Evolutionary conservation across 2,113 vertebrate species (phyloP).

Genomic region (Pithys albifrons): DNA sequence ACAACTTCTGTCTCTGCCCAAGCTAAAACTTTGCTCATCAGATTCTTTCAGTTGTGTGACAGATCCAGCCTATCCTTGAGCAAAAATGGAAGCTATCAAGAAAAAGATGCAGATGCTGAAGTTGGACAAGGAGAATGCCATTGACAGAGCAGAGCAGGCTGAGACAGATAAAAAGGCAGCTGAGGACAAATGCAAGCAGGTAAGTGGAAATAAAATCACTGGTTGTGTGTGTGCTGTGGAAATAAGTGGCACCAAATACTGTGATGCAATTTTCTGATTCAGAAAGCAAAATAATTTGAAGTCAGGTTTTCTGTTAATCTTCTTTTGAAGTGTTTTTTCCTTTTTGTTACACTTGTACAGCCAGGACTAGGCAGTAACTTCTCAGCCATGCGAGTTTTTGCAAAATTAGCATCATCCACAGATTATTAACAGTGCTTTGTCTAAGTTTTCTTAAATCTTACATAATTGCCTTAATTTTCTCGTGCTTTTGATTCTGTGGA

Average conservation of each 20-base stretch:
- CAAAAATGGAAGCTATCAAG: conserved; percentile 95
- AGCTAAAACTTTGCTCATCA: background rate
- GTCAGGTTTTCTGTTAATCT: background rate
- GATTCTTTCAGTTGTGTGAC: background rate
- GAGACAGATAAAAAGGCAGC: conserved; percentile 89
- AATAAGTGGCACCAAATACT: background rate
- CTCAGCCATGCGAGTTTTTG: background rate
- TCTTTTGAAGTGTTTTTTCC: background rate
- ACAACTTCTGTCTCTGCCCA: background rate
- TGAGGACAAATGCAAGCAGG: conserved; percentile 92
- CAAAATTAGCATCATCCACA: background rate
- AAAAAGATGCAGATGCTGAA: conserved; percentile 99
- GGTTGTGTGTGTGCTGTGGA: background rate
- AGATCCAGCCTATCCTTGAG: background rate
- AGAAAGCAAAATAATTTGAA: background rate
- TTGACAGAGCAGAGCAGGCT: conserved; percentile 91
- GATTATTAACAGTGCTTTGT: background rate
- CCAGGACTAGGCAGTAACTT: background rate
- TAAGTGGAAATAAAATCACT: conserved; percentile 59
- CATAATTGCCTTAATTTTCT: background rate
- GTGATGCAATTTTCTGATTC: background rate
- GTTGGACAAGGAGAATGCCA: conserved; percentile 94
- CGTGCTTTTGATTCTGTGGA: background rate
- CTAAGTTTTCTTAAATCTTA: background rate
- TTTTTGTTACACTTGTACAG: background rate